Conservation (phyloP, 1,140 invertebrate genomes). For the Pristionchus pacificus region DNA sequence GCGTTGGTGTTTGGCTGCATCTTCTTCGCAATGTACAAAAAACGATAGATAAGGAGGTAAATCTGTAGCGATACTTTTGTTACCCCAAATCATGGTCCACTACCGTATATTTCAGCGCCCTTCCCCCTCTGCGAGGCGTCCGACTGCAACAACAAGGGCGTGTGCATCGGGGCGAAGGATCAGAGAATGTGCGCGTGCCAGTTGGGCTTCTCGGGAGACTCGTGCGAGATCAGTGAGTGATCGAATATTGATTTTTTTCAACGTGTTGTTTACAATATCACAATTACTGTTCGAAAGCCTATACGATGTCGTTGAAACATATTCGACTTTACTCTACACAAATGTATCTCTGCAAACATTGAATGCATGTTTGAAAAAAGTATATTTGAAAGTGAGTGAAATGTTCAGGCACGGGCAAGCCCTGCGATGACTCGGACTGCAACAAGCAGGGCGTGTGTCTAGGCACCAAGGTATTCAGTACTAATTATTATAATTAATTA, state of each 20-base stretch:
- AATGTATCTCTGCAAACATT: too few species aligned
- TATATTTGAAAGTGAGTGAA: too few species aligned
- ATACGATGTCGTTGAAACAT: too few species aligned
- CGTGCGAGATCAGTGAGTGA: constrained; percentile 31
- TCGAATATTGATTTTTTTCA: neutral
- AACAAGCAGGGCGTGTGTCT: constrained; percentile 30
- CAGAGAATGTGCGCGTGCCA: constrained; percentile 32
- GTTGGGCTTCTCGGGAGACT: constrained; percentile 33
- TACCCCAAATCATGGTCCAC: constrained; percentile 19
- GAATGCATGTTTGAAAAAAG: too few species aligned
- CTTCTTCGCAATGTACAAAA: too few species aligned
- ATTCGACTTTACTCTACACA: too few species aligned
- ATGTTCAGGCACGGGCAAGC: constrained; percentile 22
- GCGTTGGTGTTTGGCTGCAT: too few species aligned
- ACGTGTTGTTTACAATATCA: too few species aligned
- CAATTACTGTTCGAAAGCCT: too few species aligned
- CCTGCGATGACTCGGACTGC: constrained; percentile 30
- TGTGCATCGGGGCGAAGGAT: constrained; percentile 38
- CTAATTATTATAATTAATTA: too few species aligned
- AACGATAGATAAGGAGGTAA: too few species aligned
- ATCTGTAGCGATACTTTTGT: too few species aligned
- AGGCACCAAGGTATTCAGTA: constrained; percentile 17
- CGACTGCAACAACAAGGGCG: constrained; percentile 38
- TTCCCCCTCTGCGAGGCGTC: constrained; percentile 37
- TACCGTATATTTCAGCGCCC: constrained; percentile 39